Evolutionary conservation across 2,888 invertebrate genomes (phyloP).

Genomic region (Nymphalis urticae): DNA sequence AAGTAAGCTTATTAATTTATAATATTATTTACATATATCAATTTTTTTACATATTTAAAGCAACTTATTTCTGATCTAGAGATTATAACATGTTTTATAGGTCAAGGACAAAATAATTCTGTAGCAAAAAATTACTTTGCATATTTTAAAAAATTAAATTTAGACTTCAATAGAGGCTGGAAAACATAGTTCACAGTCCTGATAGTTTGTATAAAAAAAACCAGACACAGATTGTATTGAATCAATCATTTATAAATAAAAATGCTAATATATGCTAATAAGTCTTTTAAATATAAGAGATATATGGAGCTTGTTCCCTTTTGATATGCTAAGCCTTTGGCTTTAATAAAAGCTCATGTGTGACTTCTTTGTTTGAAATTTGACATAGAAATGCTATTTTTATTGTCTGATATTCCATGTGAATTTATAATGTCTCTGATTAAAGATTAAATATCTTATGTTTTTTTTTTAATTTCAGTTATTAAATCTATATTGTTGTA

Average conservation of each 20-base stretch:
- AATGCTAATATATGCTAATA: constrained; percentile 1
- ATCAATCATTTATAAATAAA: not conserved
- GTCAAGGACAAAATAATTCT: no score
- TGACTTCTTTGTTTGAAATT: not conserved
- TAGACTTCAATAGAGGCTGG: not conserved
- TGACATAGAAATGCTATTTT: not conserved
- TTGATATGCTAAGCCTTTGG: not conserved
- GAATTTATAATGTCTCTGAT: no score
- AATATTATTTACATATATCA: no score
- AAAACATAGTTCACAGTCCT: not conserved
- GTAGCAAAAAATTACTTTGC: no score
- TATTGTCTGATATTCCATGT: not conserved
- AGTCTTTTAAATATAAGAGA: constrained; percentile 1
- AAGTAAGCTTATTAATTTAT: no score
- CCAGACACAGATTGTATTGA: not conserved
- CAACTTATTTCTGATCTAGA: no score
- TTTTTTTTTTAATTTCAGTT: no score
- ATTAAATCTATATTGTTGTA: no score
- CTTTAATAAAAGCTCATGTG: not conserved
- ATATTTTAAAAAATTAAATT: not conserved
- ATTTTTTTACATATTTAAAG: no score
- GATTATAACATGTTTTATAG: no score
- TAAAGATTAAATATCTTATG: no score
- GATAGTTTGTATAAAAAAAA: constrained; percentile 1
- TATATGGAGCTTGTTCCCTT: not conserved